Evolutionary conservation across 2,113 vertebrate genomes (phyloP), one percentile per base, ranked within the genome.

Genomic region (Hippocampus barbouri): DNA sequence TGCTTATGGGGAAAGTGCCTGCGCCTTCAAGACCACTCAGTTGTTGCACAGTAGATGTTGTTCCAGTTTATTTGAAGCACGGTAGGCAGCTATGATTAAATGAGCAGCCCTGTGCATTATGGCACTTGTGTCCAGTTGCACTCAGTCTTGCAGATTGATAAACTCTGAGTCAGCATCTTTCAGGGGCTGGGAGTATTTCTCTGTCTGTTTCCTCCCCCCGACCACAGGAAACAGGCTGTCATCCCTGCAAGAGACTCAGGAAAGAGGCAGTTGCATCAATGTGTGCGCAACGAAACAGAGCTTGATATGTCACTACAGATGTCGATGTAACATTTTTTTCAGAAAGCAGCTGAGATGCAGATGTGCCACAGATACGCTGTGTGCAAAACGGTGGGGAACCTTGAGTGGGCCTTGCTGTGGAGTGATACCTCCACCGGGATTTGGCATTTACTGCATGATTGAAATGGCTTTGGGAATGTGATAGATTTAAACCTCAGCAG

Each of bases 401-500:
- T 74, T 51, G 70, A 60, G 43, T 56, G 78, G 70, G 70, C 66
- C 71, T 79, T 85, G 68, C 76, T 79, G 79, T 80, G 77, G 74
- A 84, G 75, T 83, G 83, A 88, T 82, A 73, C 74, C 75, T 77
- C 81, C 85, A 65, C 51, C 80, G 82, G 86, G 83, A 87, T 81
- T 86, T 85, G 74, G 79, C 82, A 73, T 87, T 79, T 81, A 80
- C 87, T 87, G 72, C 81, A 88, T 88, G 84, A 90, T 89, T 90
- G 74, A 91, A 76, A 71, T 69, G 74, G 67, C 69, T 83, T 81
- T 75, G 72, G 76, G 72, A 85, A 78, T 78, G 73, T 63, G 87
- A 77, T 79, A 78, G 74, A 76, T 69, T 82, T 74, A 75, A 69
- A 63, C 6, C 68, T 77, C 74, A 14, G 53, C 56, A 40, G 65